Percentiles rank a stretch among this genome's conserved stretches.
These are phyloP conservation scores for Euura lappo DNA, from an alignment of 1,140 invertebrate genomes.

Conservation along the genomic window DNA sequence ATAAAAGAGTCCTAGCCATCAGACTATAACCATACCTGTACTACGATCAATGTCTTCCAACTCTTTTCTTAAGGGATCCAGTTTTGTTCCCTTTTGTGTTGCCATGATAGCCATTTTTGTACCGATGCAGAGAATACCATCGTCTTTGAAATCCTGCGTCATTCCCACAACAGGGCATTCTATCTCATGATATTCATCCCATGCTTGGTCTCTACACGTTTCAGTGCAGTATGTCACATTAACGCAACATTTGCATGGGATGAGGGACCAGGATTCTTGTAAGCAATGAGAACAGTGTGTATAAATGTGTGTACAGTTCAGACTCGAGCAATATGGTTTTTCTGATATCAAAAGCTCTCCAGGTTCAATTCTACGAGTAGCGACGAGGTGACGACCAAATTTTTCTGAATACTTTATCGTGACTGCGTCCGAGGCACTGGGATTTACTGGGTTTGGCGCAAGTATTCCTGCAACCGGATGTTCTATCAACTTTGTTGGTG, in stretches of 20 bases:
- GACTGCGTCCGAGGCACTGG: conserved; percentile 51
- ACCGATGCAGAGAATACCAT: conserved; percentile 70
- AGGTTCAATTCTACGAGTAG: conserved; percentile 68
- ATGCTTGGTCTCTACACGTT: conserved; percentile 68
- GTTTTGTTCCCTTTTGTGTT: conserved; percentile 57
- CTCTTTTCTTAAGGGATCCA: conserved; percentile 55
- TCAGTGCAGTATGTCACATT: conserved; percentile 74
- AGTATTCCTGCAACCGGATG: conserved; percentile 16
- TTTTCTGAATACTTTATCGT: too few species aligned
- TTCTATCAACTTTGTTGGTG: neutral
- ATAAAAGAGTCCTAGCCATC: too few species aligned
- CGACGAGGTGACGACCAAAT: conserved; percentile 41
- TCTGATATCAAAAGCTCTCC: conserved; percentile 83
- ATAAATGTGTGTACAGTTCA: conserved; percentile 65
- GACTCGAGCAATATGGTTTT: conserved; percentile 29
- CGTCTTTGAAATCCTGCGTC: conserved; percentile 64
- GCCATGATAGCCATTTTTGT: conserved; percentile 68
- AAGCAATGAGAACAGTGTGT: conserved; percentile 81
- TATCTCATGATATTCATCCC: conserved; percentile 41
- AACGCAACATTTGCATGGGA: conserved; percentile 51
- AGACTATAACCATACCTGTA: conserved; percentile 34
- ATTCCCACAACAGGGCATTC: too few species aligned
- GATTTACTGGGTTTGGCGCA: conserved; percentile 53
- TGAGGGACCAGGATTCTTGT: conserved; percentile 62
- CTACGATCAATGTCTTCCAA: conserved; percentile 52